Conservation (phyloP, 2,888 invertebrate genomes). For the Cotesia congregata region DNA sequence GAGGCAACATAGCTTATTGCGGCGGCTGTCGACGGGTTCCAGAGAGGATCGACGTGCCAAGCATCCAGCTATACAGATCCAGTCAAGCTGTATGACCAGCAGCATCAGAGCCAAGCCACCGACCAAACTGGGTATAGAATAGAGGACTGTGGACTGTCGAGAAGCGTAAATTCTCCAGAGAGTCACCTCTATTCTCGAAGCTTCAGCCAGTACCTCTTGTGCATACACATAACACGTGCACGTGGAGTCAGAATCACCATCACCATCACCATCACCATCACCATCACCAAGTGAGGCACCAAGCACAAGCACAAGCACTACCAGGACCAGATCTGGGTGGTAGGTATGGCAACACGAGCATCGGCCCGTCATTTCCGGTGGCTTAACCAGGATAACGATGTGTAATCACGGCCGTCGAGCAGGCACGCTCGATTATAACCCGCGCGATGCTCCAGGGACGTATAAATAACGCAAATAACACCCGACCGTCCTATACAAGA, state of each 20-base stretch:
- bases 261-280: background rate
- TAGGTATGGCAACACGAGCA: conserved; percentile 40
- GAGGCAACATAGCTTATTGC: conserved; percentile 21
- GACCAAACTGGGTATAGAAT: conserved; percentile 19
- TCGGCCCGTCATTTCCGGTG: conserved; percentile 64
- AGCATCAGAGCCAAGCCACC: too few species aligned
- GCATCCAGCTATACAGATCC: conserved; percentile 15
- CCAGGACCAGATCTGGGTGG: conserved; percentile 22
- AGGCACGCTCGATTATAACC: conserved; percentile 62
- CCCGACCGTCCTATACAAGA: conserved; percentile 50
- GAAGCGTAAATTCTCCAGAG: conserved; percentile 42
- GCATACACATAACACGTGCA: conserved; percentile 19
- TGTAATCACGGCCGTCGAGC: conserved; percentile 64
- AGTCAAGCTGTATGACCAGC: conserved; percentile 14
- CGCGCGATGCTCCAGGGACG: conserved; percentile 63
- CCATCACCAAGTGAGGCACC: too few species aligned
- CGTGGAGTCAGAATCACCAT: background rate
- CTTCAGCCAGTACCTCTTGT: conserved; percentile 13
- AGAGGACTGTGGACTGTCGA: background rate
- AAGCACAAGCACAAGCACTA: conserved; percentile 6
- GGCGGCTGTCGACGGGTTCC: conserved; percentile 21
- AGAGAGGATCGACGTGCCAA: conserved; percentile 30
- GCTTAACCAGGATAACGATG: conserved; percentile 67
- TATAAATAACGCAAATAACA: conserved; percentile 68
- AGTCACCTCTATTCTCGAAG: conserved; percentile 24